Evolutionary conservation across 2,113 vertebrate genomes (phyloP).

Genomic region (Abramis brama): DNA sequence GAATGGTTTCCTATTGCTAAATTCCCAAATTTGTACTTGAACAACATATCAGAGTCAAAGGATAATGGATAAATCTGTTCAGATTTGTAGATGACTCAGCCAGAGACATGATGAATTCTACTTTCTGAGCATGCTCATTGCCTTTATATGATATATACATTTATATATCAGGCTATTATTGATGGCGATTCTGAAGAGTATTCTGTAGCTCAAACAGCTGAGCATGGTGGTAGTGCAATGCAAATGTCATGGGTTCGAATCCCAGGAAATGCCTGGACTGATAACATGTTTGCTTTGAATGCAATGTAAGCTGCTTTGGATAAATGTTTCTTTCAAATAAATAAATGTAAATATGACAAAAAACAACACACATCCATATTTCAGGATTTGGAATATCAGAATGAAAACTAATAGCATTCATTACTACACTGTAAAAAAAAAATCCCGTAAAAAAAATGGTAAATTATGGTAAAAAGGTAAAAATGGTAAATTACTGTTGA

Average conservation of each 20-base stretch:
- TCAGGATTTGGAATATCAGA: not conserved
- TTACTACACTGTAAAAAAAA: too few relatives aligned
- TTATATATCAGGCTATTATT: not conserved
- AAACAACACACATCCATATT: not conserved
- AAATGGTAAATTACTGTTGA: too few relatives aligned
- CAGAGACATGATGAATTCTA: not conserved
- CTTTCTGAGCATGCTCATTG: not conserved
- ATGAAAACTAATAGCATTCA: constrained; percentile 14
- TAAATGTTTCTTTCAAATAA: not conserved
- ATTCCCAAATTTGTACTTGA: not conserved
- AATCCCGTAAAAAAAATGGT: too few relatives aligned
- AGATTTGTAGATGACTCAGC: not conserved
- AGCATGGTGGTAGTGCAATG: not conserved
- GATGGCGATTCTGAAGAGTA: not conserved
- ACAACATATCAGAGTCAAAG: not conserved
- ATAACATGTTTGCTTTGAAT: not conserved
- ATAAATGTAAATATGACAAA: not conserved
- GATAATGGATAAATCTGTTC: not conserved
- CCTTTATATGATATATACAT: too few relatives aligned
- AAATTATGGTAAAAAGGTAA: too few relatives aligned
- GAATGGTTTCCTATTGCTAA: not conserved
- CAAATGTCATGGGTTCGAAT: not conserved
- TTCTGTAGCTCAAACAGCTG: not conserved
- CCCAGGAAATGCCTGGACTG: not conserved
- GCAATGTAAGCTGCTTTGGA: not conserved